Evolutionary conservation across 1,140 invertebrate genomes (phyloP).

Genomic region (Pygmarrhopalites habei): DNA sequence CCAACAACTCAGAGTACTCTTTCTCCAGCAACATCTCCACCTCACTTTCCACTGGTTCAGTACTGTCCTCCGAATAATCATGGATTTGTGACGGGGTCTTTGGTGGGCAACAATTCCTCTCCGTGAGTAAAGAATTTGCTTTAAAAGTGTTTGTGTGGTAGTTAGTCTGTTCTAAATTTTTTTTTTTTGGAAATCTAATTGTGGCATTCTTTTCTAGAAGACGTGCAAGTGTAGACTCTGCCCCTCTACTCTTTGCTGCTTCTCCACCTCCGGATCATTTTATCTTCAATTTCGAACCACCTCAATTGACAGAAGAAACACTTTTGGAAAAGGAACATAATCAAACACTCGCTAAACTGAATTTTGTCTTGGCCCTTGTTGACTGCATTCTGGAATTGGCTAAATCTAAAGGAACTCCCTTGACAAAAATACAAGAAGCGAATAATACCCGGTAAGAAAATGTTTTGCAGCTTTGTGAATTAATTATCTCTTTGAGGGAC

Average conservation of each 20-base stretch:
- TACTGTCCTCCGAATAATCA: conserved; percentile 28
- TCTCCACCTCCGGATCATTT: conserved; percentile 50
- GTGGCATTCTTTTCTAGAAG: no score
- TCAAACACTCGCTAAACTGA: conserved; percentile 84
- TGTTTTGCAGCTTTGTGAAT: no score
- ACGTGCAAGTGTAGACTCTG: conserved; percentile 40
- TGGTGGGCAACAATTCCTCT: conserved; percentile 19
- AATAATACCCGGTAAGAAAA: conserved; percentile 11
- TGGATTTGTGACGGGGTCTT: conserved; percentile 8
- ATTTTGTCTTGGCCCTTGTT: conserved; percentile 83
- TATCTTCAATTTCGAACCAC: conserved; percentile 72
- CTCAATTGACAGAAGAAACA: conserved; percentile 90
- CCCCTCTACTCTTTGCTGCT: conserved; percentile 43
- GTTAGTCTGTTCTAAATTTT: no score
- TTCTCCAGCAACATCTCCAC: conserved; percentile 34
- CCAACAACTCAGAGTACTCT: conserved; percentile 34
- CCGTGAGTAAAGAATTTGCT: no score
- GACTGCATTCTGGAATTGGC: conserved; percentile 85
- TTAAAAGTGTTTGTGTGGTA: no score
- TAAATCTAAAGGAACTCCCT: conserved; percentile 62
- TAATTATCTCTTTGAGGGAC: no score
- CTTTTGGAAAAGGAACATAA: conserved; percentile 89
- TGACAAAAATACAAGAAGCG: conserved; percentile 48
- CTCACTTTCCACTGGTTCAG: conserved; percentile 34
- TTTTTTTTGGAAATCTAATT: no score